Evolutionary conservation across 2,888 invertebrate species (phyloP).

Genomic region (Pseudococcus viburni): DNA sequence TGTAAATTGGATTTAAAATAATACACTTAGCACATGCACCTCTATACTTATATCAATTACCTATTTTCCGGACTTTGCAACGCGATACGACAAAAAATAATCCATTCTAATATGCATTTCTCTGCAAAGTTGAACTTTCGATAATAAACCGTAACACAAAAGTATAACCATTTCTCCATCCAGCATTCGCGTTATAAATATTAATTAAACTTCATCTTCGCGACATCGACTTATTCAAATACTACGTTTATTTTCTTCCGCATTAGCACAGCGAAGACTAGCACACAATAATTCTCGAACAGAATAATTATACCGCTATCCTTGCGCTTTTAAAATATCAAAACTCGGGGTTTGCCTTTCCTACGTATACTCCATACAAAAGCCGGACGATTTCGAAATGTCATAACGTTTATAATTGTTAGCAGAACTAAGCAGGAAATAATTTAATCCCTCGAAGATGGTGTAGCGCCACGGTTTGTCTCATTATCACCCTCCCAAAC

Average conservation of each 20-base stretch:
- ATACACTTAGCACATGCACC: neutral
- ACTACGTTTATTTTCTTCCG: constrained; percentile 37
- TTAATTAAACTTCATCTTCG: constrained; percentile 36
- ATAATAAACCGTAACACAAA: too few species aligned
- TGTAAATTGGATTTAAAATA: constrained; percentile 15
- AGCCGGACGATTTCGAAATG: constrained; percentile 55
- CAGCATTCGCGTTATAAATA: constrained; percentile 23
- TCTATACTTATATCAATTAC: too few species aligned
- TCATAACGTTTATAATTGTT: constrained; percentile 62
- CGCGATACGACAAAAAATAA: neutral
- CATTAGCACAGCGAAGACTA: neutral
- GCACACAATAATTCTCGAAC: constrained; percentile 17
- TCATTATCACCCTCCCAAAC: constrained; percentile 63
- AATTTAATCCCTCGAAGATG: constrained; percentile 63
- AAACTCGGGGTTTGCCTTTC: constrained; percentile 16
- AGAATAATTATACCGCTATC: constrained; percentile 31
- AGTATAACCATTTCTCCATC: neutral
- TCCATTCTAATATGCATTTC: too few species aligned
- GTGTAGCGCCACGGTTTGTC: constrained; percentile 64
- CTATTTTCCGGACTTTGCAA: neutral
- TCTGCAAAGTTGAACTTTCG: neutral
- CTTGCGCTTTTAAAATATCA: constrained; percentile 44
- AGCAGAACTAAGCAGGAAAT: constrained; percentile 63
- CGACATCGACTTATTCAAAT: constrained; percentile 52
- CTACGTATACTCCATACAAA: constrained; percentile 1